Conservation (phyloP, 2,797 vertebrate species). For the Gambelia wislizenii region DNA sequence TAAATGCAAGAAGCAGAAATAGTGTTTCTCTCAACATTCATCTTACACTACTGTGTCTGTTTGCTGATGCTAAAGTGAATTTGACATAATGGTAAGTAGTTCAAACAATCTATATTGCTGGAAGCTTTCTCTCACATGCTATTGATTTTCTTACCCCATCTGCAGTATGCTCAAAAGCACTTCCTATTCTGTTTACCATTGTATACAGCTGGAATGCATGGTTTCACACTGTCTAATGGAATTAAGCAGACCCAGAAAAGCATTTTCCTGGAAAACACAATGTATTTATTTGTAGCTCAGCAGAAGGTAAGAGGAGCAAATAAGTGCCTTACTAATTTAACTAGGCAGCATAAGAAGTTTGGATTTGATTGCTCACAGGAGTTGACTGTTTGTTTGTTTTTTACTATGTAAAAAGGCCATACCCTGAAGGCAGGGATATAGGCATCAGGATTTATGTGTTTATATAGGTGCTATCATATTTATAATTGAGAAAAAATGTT, state of each 20-base stretch:
- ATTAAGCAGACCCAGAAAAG: constrained; percentile 67
- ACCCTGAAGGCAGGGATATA: background rate
- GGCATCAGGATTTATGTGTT: constrained; percentile 4
- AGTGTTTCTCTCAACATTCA: constrained; percentile 67
- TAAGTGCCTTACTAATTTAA: constrained; percentile 26
- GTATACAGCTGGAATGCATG: constrained; percentile 53
- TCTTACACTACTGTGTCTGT: constrained; percentile 62
- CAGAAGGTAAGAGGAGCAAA: constrained; percentile 10
- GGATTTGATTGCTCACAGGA: background rate
- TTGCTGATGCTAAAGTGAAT: constrained; percentile 76
- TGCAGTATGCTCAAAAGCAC: constrained; percentile 57
- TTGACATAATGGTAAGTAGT: constrained; percentile 77
- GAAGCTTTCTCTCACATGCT: constrained; percentile 72
- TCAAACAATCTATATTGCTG: constrained; percentile 77
- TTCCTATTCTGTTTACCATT: constrained; percentile 70
- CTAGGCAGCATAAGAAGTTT: constrained; percentile 2
- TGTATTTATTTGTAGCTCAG: constrained; percentile 58
- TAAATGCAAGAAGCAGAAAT: constrained; percentile 68
- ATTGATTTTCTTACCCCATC: constrained; percentile 77
- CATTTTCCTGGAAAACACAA: constrained; percentile 63
- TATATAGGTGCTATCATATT: background rate
- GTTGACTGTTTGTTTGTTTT: background rate
- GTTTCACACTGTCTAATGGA: constrained; percentile 63
- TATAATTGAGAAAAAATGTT: background rate
- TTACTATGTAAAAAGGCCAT: background rate